Base-by-base conservation (phyloP, 1,140 invertebrate species). In the Daktulosphaira vitifoliae region DNA sequence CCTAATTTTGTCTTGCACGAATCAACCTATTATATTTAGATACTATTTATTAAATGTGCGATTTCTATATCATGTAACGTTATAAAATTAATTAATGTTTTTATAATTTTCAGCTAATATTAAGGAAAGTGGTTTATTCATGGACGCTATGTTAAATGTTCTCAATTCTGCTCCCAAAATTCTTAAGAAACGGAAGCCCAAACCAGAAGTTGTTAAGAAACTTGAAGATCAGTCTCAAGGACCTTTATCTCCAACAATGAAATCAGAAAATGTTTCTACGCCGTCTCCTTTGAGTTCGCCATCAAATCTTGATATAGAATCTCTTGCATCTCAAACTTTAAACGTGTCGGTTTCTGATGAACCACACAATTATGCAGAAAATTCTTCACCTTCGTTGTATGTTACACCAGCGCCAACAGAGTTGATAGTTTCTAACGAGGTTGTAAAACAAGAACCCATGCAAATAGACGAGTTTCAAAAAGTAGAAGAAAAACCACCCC, bases 101-200 rank as follows among this genome's bases (percentile, higher is more conserved):
- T 33, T 33, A 42, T 46, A 18, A 25, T 33, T 62, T 62, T 18
- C 18, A 62, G 56, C 56, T 15, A 62, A 62, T 13, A 46, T 62
- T n/a, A 23, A 62, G 20, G 56, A 62, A 6, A 62, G 56, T 9
- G 42, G 42, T 29, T 48, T 62, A 16, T 62, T 62, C 29, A 62
- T 62, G 56, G 56, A 62, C 22, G 42, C 39, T 9, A 33, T 62
- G 56, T 62, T 62, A 18, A 62, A 62, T 18, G 56, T 62, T 7
- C 11, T 62, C 5, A 62, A 62, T 3, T 62, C 56, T 0, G 56
- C 56, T 46, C 56, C 56, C 11, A 62, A 62, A 62, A n/a, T 46
- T 1, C 9, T 16, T n/a, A 62, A 62, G 46, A 62, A 62, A 18
- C 56, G 56, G 3, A 62, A 62, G 46, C 39, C 56, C 2, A 62